Evolutionary conservation across 1,140 invertebrate species (phyloP), one percentile per base, ranked within the genome.

Genomic region (Pararge aegeria): DNA sequence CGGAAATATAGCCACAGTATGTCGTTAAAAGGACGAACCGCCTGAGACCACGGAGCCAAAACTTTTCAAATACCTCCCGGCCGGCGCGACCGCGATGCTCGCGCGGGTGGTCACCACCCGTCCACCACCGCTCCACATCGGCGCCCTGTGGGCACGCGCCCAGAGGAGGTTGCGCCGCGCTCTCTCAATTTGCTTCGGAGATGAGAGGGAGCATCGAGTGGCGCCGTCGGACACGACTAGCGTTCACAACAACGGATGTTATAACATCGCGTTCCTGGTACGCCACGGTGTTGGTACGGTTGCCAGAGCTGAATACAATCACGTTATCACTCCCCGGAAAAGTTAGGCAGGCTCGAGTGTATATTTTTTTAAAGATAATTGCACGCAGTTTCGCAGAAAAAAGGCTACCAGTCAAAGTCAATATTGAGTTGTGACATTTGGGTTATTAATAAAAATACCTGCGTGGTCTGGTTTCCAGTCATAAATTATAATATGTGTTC

Each of bases 261-360:
- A 83, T 75, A 76, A 70, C 71, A 78, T 82, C 73, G 73, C 83
- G 64, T 68, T 73, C 55, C 78, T 78, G 83, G 85, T 88, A 88
- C 75, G 82, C 56, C 67, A 83, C 77, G 79, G 81, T 80, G 78
- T 73, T 66, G 57, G 57, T 62, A 65, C 68, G 68, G 62, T 74
- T 68, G 40, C 53, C 67, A 70, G 73, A 65, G 64, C 70, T 65
- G 64, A 51, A 55, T 42, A 1, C 1, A 12, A 21, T 16, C 44
- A 50, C 21, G 2, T 44, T 56, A 48, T 15, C 19, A 24, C 44
- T 21, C 5, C 6, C 2, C n/a, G 24, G 15, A 42, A 16, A 3
- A 5, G 13, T 6, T 42, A 19, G 38, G 15, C 18, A 19, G 38
- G 15, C 18, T 12, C 30, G 10, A 24, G 7, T 24, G 24, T 24